Evolutionary conservation across 2,797 vertebrate species (phyloP).

Genomic region (Stomatorhinus walkeri): DNA sequence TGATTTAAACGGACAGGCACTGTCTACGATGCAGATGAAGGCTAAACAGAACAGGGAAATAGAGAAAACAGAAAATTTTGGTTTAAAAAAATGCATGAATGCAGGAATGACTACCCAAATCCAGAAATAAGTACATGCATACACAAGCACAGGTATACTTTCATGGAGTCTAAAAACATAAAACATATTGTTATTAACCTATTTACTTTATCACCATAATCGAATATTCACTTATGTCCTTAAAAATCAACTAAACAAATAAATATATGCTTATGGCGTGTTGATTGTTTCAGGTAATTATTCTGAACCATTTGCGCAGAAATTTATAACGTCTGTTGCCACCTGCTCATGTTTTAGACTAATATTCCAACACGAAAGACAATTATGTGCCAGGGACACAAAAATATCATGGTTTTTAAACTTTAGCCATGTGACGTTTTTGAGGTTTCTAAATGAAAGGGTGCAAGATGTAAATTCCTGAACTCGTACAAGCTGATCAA

Average conservation of each 20-base stretch:
- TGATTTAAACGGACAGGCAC: conserved; percentile 20
- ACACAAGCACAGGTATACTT: background rate
- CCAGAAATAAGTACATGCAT: background rate
- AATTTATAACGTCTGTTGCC: background rate
- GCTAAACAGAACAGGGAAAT: conserved; percentile 14
- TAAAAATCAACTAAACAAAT: background rate
- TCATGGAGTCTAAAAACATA: background rate
- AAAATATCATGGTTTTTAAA: conserved; percentile 23
- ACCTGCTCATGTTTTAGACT: conserved; percentile 8
- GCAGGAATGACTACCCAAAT: background rate
- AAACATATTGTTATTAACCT: background rate
- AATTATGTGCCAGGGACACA: conserved; percentile 12
- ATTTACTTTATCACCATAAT: background rate
- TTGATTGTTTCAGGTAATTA: background rate
- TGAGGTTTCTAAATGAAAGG: conserved; percentile 29
- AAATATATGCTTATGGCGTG: background rate
- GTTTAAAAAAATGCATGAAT: background rate
- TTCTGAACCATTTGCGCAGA: background rate
- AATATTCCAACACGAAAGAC: conserved; percentile 10
- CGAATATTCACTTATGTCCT: background rate
- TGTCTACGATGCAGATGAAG: conserved; percentile 13
- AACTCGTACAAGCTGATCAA: conserved; percentile 27
- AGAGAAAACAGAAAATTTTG: background rate
- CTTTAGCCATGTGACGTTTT: conserved; percentile 21
- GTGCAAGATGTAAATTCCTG: conserved; percentile 15